phyloP scores from a whole-genome alignment of 2,113 vertebrate species.

The Poecilia latipinna region DNA sequence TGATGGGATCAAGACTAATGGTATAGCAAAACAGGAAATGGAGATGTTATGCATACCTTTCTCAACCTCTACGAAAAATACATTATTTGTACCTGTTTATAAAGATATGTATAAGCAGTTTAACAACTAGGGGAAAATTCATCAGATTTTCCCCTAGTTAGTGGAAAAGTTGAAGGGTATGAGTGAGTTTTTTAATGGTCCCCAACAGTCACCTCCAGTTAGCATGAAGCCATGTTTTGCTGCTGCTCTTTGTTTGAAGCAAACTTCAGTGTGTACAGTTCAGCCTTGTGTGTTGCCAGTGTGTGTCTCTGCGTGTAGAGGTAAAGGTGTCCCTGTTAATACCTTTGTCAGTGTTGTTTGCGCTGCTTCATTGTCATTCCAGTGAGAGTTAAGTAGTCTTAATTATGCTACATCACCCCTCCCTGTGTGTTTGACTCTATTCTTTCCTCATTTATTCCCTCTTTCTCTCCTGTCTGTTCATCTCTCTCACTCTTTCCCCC shows the following conservation, averaged over 20 bases:
- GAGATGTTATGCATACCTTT: no score
- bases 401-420: slow-evolving; percentile 55
- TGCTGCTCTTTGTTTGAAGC: not conserved
- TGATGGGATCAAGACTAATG: no score
- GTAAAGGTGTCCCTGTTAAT: slow-evolving; percentile 41
- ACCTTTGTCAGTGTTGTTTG: slow-evolving; percentile 47
- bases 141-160: no score
- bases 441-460: slow-evolving; percentile 32
- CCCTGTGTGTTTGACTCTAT: slow-evolving; percentile 31
- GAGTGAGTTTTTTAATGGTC: no score
- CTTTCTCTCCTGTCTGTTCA: slow-evolving; percentile 14
- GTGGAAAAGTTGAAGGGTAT: no score
- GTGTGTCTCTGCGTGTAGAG: not conserved
- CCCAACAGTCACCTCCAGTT: not conserved
- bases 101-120: no score
- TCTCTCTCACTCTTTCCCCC: not conserved
- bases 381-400: slow-evolving; percentile 58
- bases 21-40: no score
- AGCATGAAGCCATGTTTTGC: not conserved
- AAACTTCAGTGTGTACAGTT: not conserved
- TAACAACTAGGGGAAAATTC: no score
- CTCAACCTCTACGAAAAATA: no score
- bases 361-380: slow-evolving; percentile 59
- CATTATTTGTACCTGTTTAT: no score
- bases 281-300: not conserved